A percentile compares a stretch with the other conserved stretches of the same genome.
Evolutionary conservation across 2,888 invertebrate genomes (phyloP).

Genomic region (Phlogophora meticulosa): DNA sequence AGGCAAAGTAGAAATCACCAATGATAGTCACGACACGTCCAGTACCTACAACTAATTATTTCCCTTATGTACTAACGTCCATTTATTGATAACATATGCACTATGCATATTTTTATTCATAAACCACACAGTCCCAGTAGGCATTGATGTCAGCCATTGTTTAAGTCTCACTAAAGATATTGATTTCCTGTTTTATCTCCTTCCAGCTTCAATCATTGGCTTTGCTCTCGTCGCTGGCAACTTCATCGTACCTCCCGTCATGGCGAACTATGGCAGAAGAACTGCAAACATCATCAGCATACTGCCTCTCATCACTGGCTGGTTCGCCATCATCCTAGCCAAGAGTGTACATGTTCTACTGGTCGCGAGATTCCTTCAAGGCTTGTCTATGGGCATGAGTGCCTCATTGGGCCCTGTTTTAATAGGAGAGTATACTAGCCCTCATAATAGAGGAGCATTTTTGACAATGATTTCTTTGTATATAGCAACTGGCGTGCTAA

Average conservation of each 20-base stretch:
- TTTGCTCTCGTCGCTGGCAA: conserved; percentile 75
- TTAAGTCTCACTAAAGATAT: background rate
- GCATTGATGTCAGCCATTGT: too few species aligned
- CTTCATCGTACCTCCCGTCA: conserved; percentile 76
- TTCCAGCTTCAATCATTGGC: conserved; percentile 78
- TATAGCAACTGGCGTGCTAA: conserved; percentile 90
- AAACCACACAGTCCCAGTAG: too few species aligned
- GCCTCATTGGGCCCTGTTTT: conserved; percentile 84
- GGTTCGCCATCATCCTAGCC: conserved; percentile 83
- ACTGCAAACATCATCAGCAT: conserved; percentile 84
- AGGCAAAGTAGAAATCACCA: too few species aligned
- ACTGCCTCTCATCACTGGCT: conserved; percentile 86
- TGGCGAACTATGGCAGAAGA: conserved; percentile 90
- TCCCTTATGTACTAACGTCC: background rate
- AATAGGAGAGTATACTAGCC: conserved; percentile 89
- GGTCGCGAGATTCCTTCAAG: conserved; percentile 77
- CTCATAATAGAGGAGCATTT: conserved; percentile 90
- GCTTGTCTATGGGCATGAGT: conserved; percentile 86
- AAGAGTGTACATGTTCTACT: conserved; percentile 77
- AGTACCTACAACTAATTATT: conserved; percentile 9
- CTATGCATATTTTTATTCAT: background rate
- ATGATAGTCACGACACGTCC: background rate
- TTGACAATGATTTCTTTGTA: conserved; percentile 90
- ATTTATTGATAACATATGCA: background rate
- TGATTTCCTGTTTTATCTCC: conserved; percentile 1